phyloP scores from a whole-genome alignment of 2,888 invertebrate species.

The Apoderus coryli region DNA sequence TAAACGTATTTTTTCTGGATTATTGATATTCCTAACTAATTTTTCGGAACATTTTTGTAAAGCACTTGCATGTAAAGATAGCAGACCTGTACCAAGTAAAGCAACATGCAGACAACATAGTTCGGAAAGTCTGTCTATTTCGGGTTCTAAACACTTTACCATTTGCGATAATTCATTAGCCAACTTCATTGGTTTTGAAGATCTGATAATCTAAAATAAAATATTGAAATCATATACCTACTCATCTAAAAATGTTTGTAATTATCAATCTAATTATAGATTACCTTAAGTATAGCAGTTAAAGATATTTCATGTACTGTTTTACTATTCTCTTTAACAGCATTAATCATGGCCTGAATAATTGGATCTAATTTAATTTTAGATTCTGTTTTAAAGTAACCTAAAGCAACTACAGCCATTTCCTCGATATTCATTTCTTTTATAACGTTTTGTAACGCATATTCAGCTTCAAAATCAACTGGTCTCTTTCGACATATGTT shows the following conservation, averaged over 20 bases:
- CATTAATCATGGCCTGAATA: constrained; percentile 26
- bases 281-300: constrained; percentile 47
- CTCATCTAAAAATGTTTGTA: not conserved
- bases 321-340: constrained; percentile 36
- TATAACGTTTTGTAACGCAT: constrained; percentile 37
- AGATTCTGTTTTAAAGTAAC: constrained; percentile 63
- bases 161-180: constrained; percentile 35
- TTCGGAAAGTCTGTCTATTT: constrained; percentile 44
- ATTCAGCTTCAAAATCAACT: constrained; percentile 51
- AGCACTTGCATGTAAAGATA: constrained; percentile 33
- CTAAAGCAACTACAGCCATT: constrained; percentile 56
- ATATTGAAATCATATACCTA: constrained; percentile 2
- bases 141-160: constrained; percentile 37
- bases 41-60: constrained; percentile 38
- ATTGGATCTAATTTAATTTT: constrained; percentile 42
- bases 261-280: not conserved
- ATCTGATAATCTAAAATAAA: constrained; percentile 36
- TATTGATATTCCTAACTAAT: constrained; percentile 34
- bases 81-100: constrained; percentile 42
- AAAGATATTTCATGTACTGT: constrained; percentile 49
- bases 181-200: constrained; percentile 36
- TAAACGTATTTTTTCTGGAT: constrained; percentile 33
- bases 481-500: constrained; percentile 42
- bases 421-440: constrained; percentile 46
- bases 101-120: constrained; percentile 51